Evolutionary conservation across 2,888 invertebrate genomes (phyloP), one percentile per base, ranked within the genome.

Genomic region (Operophtera brumata): DNA sequence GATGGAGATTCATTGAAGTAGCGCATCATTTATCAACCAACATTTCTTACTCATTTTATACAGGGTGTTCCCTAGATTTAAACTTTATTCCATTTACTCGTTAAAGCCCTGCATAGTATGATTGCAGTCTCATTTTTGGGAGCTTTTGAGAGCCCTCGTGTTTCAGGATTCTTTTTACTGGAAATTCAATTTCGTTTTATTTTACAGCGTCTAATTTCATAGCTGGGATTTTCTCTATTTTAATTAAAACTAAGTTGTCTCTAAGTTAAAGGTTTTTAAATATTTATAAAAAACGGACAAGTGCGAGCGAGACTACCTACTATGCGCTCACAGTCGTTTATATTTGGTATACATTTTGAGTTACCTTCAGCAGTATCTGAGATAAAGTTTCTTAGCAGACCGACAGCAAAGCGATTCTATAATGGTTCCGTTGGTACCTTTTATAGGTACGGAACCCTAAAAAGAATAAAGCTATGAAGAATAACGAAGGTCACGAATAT

Each of bases 1-100:
- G 86, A 84, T 86, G 84, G 83, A 84, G 85, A 86, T 85, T 84
- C 85, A 86, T 86, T 83, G 86, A 78, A 72, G 76, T 67, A 70
- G 73, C 67, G 74, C 75, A 79, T 86, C 84, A 84, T 87, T 86
- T 86, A 86, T 87, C 86, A 86, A 82, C 73, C 69, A 76, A 73
- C 79, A 74, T 78, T 78, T 80, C 81, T 82, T 75, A 74, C 78
- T 77, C 74, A 73, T 75, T 80, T 82, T 80, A 78, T 81, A 76
- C 66, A 69, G 69, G 65, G 65, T 73, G 68, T 73, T 71, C 67
- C 69, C 61, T 71, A 71, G 77, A 83, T 80, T 82, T 78, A 75
- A 78, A 79, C 76, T 78, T 77, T 76, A 78, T 77, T 75, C 64
- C 61, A 65, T 75, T 70, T 69, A 73, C 68, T 75, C 73, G 70